A percentile compares a stretch with the other conserved stretches of the same genome.
These are phyloP conservation scores for Noctua comes DNA, from an alignment of 2,888 invertebrate species.

Conservation along the genomic window DNA sequence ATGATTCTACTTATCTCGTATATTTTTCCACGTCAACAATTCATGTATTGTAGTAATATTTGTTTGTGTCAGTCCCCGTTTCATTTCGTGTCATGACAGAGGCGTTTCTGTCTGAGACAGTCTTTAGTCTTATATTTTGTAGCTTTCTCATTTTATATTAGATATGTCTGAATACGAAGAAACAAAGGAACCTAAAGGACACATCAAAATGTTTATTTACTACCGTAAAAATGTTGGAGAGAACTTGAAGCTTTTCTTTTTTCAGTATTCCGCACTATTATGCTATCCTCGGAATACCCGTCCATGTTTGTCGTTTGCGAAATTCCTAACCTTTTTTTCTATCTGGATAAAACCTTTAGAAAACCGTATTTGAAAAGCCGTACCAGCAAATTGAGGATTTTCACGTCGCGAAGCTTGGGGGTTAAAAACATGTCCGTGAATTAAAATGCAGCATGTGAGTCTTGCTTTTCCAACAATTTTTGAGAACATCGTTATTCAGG, in stretches of 20 bases:
- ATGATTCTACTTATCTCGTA: slow-evolving; percentile 37
- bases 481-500: neutral
- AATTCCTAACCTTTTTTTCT: slow-evolving; percentile 38
- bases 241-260: slow-evolving; percentile 8
- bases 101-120: slow-evolving; percentile 44
- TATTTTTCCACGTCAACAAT: slow-evolving; percentile 37
- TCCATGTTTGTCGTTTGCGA: slow-evolving; percentile 29
- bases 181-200: slow-evolving; percentile 21
- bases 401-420: neutral
- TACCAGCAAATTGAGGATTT: slow-evolving; percentile 29
- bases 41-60: slow-evolving; percentile 39
- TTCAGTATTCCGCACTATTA: slow-evolving; percentile 11
- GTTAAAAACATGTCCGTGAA: slow-evolving; percentile 7
- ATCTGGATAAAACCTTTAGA: slow-evolving; percentile 25
- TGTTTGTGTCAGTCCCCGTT: slow-evolving; percentile 51
- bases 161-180: slow-evolving; percentile 22
- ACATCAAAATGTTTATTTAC: slow-evolving; percentile 9
- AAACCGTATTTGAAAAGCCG: slow-evolving; percentile 18
- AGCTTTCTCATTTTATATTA: slow-evolving; percentile 36
- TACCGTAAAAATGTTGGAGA: slow-evolving; percentile 2
- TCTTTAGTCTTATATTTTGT: slow-evolving; percentile 31
- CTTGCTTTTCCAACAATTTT: neutral
- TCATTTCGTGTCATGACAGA: slow-evolving; percentile 36
- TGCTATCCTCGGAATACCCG: neutral
- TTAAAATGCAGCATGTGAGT: slow-evolving; percentile 12